Percentiles rank a stretch among this genome's conserved stretches.
These are phyloP conservation scores for Streblospio benedicti DNA, from an alignment of 1,140 invertebrate species.

Conservation along the genomic window DNA sequence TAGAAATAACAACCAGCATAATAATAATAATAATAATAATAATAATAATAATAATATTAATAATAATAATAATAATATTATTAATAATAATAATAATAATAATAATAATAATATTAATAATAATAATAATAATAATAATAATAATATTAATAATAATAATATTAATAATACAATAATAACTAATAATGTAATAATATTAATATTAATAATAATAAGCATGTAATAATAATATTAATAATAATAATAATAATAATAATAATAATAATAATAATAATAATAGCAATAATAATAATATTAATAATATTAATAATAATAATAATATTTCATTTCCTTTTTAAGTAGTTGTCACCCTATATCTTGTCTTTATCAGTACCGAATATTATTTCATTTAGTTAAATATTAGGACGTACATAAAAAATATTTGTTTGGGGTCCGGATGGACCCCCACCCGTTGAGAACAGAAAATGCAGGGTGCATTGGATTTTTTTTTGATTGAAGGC, in stretches of 20 bases:
- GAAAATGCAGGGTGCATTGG: no score
- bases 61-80: neutral
- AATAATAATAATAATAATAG: no score
- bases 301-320: no score
- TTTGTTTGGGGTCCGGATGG: no score
- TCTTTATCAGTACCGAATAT: no score
- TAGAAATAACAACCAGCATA: neutral
- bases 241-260: neutral
- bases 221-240: neutral
- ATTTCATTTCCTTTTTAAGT: no score
- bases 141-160: neutral
- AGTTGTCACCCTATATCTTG: no score
- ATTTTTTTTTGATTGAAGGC: no score
- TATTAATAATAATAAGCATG: neutral
- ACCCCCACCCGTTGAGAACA: no score
- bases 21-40: conserved; percentile 1
- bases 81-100: conserved; percentile 1
- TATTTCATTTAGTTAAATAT: no score
- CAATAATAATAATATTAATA: no score
- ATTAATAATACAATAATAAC: conserved; percentile 3
- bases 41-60: conserved; percentile 2
- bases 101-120: neutral
- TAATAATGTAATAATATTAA: neutral
- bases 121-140: neutral
- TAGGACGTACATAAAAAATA: no score